Conservation (phyloP, 2,113 vertebrate genomes). For the Pao palembangensis region DNA sequence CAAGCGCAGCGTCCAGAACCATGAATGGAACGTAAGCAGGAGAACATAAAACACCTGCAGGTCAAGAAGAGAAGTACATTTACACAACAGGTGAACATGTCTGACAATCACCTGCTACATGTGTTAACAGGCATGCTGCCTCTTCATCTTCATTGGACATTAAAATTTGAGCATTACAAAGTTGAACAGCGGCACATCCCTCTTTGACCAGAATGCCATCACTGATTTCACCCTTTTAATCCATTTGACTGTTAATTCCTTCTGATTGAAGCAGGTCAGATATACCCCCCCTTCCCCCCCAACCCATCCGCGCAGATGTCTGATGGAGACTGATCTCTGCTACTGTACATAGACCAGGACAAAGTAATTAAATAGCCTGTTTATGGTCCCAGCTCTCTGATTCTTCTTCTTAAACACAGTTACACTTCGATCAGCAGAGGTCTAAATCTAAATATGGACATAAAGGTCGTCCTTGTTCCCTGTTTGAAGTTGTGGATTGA, state of each 20-base stretch:
- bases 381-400: too few species aligned
- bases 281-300: background rate
- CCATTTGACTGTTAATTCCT: background rate
- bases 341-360: too few species aligned
- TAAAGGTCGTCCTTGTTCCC: background rate
- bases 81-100: too few species aligned
- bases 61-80: too few species aligned
- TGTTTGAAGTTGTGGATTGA: conserved; percentile 2
- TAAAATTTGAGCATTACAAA: background rate
- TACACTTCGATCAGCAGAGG: background rate
- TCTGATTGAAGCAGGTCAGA: conserved; percentile 1
- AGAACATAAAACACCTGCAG: too few species aligned
- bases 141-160: too few species aligned
- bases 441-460: too few species aligned
- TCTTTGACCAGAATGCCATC: background rate
- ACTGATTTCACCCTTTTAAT: background rate
- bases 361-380: too few species aligned
- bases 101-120: too few species aligned
- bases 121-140: too few species aligned
- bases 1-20: too few species aligned
- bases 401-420: conserved; percentile 49
- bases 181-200: background rate
- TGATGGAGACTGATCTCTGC: conserved; percentile 29
- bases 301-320: conserved; percentile 4
- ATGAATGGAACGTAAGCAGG: too few species aligned